phyloP scores from a whole-genome alignment of 2,888 invertebrate genomes.

The Aplocera efformata region DNA sequence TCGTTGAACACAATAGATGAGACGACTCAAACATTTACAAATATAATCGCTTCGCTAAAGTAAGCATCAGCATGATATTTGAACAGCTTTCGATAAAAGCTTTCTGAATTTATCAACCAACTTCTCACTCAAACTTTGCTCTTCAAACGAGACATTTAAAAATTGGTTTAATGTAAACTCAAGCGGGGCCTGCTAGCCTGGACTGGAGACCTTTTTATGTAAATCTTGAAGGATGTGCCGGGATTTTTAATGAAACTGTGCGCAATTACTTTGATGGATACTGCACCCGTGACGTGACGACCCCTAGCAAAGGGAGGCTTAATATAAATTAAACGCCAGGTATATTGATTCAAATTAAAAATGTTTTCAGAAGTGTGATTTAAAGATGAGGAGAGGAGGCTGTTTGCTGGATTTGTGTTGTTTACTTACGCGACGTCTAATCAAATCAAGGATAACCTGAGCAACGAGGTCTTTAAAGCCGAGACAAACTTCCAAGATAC shows the following conservation, averaged over 20 bases:
- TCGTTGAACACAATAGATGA: slow-evolving; percentile 5
- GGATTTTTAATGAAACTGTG: slow-evolving; percentile 69
- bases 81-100: slow-evolving; percentile 7
- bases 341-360: slow-evolving; percentile 52
- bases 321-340: slow-evolving; percentile 46
- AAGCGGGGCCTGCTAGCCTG: slow-evolving; percentile 41
- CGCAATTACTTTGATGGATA: slow-evolving; percentile 71
- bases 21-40: slow-evolving; percentile 1
- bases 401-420: slow-evolving; percentile 6
- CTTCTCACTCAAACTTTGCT: slow-evolving; percentile 34
- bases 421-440: background rate
- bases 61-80: slow-evolving; percentile 4
- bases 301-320: slow-evolving; percentile 33
- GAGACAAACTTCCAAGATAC: slow-evolving; percentile 28
- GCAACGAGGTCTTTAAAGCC: slow-evolving; percentile 11
- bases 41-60: background rate
- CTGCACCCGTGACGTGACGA: slow-evolving; percentile 53
- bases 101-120: slow-evolving; percentile 13
- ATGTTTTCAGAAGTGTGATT: slow-evolving; percentile 19
- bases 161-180: slow-evolving; percentile 57
- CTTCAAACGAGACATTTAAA: slow-evolving; percentile 52
- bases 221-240: slow-evolving; percentile 73
- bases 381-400: slow-evolving; percentile 6
- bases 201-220: slow-evolving; percentile 68
- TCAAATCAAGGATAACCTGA: background rate